These are phyloP conservation scores for Mylabris sibirica DNA, from an alignment of 2,888 invertebrate species.

Conservation along the genomic window DNA sequence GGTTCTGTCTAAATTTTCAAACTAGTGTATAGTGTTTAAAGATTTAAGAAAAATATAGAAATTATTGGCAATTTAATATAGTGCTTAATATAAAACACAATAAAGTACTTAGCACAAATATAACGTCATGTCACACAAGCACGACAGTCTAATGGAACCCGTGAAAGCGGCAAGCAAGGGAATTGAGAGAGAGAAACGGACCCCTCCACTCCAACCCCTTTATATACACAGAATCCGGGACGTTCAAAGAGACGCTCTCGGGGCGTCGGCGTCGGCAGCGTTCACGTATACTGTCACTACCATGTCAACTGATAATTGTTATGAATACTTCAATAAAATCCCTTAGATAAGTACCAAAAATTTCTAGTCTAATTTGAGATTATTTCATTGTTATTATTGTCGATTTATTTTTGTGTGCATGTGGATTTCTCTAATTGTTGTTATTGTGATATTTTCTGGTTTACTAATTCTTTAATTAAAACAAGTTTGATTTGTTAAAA, in stretches of 20 bases:
- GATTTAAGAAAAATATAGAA: slow-evolving; percentile 14
- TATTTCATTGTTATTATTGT: neutral
- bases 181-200: slow-evolving; percentile 33
- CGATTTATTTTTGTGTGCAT: slow-evolving; percentile 15
- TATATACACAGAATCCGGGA: slow-evolving; percentile 56
- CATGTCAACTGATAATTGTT: slow-evolving; percentile 55
- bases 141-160: slow-evolving; percentile 50
- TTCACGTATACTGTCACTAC: slow-evolving; percentile 54
- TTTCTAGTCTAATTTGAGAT: slow-evolving; percentile 21
- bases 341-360: slow-evolving; percentile 40
- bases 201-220: slow-evolving; percentile 50
- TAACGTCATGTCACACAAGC: slow-evolving; percentile 49
- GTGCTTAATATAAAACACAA: slow-evolving; percentile 46
- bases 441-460: neutral
- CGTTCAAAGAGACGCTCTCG: slow-evolving; percentile 55
- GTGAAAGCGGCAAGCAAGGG: slow-evolving; percentile 51
- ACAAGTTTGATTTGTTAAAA: neutral
- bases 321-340: slow-evolving; percentile 41
- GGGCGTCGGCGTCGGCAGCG: slow-evolving; percentile 60
- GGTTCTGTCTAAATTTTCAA: no score
- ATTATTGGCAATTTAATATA: slow-evolving; percentile 25
- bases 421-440: neutral
- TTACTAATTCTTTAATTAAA: neutral
- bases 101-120: slow-evolving; percentile 52
- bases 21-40: slow-evolving; percentile 9